Evolutionary conservation across 2,888 invertebrate species (phyloP).

Genomic region (Cephus rjabovi): DNA sequence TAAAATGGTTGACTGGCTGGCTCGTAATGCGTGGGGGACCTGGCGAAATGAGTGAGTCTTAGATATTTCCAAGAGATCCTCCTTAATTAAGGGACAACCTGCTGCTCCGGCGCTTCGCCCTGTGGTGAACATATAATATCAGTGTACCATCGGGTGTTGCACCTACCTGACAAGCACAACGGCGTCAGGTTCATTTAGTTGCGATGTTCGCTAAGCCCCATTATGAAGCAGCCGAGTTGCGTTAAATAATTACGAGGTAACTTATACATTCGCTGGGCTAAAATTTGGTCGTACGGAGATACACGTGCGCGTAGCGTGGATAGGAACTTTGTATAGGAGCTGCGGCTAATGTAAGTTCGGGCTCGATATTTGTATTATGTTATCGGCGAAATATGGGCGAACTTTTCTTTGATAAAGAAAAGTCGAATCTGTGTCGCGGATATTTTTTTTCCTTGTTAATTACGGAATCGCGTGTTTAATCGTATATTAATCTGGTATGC

Average conservation of each 20-base stretch:
- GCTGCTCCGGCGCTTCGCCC: constrained; percentile 19
- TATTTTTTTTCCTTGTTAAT: not conserved
- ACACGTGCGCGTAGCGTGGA: not conserved
- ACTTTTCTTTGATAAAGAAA: not conserved
- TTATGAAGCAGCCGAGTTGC: constrained; percentile 12
- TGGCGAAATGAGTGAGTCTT: not conserved
- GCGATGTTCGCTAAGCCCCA: constrained; percentile 17
- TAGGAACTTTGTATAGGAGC: not conserved
- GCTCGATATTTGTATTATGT: not conserved
- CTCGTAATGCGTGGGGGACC: not conserved
- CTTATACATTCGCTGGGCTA: not conserved
- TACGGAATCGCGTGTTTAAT: not conserved
- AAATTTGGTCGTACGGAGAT: not conserved
- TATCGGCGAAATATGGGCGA: not conserved
- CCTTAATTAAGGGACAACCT: constrained; percentile 25
- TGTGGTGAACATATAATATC: constrained; percentile 24
- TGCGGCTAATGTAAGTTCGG: not conserved
- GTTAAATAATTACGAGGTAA: not conserved
- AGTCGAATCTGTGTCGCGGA: not conserved
- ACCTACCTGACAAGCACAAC: constrained; percentile 20
- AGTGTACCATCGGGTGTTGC: constrained; percentile 20
- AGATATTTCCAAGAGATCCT: constrained; percentile 16
- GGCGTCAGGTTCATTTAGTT: constrained; percentile 20
- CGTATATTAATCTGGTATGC: not conserved
- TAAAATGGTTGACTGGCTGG: not conserved